Conservation (phyloP, 2,113 vertebrate species). For the Neogobius melanostomus region DNA sequence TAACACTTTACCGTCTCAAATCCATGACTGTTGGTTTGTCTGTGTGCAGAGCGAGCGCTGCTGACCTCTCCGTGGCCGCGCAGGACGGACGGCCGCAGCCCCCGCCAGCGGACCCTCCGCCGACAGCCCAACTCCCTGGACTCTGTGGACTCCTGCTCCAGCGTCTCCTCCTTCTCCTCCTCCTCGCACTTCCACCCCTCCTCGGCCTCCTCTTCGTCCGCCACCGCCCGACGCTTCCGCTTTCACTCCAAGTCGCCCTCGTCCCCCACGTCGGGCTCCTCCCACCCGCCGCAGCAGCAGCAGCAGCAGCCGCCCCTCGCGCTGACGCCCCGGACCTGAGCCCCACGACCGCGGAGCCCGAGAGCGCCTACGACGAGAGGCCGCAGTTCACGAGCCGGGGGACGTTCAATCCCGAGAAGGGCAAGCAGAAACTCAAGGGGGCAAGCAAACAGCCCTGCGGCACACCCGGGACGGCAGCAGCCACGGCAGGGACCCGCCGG, state of each 20-base stretch:
- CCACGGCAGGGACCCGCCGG: conserved; percentile 80
- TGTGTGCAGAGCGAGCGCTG: conserved; percentile 79
- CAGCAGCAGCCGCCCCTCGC: conserved; percentile 4
- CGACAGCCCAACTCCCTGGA: conserved; percentile 81
- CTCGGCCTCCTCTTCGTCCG: conserved; percentile 67
- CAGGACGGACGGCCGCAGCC: conserved; percentile 75
- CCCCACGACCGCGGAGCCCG: conserved; percentile 67
- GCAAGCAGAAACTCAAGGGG: conserved; percentile 90
- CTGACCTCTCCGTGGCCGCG: conserved; percentile 71
- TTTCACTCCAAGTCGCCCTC: conserved; percentile 87
- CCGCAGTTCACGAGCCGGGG: conserved; percentile 89
- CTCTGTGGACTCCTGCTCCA: conserved; percentile 69
- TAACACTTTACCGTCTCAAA: background rate
- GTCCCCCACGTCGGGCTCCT: conserved; percentile 10
- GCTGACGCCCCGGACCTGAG: conserved; percentile 32
- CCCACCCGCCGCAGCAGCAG: conserved; percentile 14
- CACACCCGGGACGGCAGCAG: conserved; percentile 81
- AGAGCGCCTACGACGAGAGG: conserved; percentile 71
- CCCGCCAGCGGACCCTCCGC: conserved; percentile 73
- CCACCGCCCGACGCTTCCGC: conserved; percentile 82
- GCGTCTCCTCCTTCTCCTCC: conserved; percentile 75
- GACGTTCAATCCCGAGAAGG: conserved; percentile 92
- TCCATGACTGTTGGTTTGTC: background rate
- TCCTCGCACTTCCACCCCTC: conserved; percentile 76
- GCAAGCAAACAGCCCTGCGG: conserved; percentile 82